Conservation (phyloP, 2,113 vertebrate genomes). For the Nothobranchius kuhntae region DNA sequence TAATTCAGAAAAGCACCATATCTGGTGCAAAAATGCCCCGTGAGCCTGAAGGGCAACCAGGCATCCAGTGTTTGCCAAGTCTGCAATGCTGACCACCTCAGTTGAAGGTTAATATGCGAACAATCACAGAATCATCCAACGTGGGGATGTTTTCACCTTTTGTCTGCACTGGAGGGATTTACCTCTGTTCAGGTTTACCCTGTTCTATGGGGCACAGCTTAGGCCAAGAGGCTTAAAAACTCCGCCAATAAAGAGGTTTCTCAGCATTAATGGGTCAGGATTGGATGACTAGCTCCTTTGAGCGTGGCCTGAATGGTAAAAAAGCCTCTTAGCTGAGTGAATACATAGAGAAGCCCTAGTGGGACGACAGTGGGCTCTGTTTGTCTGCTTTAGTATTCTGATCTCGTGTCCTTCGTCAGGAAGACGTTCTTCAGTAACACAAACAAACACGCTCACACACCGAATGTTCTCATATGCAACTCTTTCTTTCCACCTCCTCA, state of each 20-base stretch:
- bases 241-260: slow-evolving; percentile 76
- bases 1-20: slow-evolving; percentile 11
- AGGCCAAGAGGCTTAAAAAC: slow-evolving; percentile 78
- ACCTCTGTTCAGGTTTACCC: slow-evolving; percentile 74
- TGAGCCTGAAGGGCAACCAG: slow-evolving; percentile 50
- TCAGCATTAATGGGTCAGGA: slow-evolving; percentile 75
- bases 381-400: slow-evolving; percentile 76
- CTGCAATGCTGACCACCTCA: slow-evolving; percentile 38
- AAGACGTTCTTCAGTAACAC: slow-evolving; percentile 55
- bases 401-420: slow-evolving; percentile 68
- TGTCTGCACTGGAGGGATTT: slow-evolving; percentile 52
- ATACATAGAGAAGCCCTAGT: slow-evolving; percentile 75
- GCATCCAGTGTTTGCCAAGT: slow-evolving; percentile 39
- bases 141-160: slow-evolving; percentile 63
- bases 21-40: slow-evolving; percentile 34
- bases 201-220: slow-evolving; percentile 63
- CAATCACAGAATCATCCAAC: slow-evolving; percentile 45
- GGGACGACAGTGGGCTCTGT: slow-evolving; percentile 74
- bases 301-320: slow-evolving; percentile 75
- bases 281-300: slow-evolving; percentile 78
- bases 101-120: slow-evolving; percentile 63
- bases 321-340: slow-evolving; percentile 77
- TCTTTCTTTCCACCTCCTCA: slow-evolving; percentile 49
- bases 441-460: slow-evolving; percentile 22
- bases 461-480: slow-evolving; percentile 59